Percentiles rank a stretch among this genome's conserved stretches.
These are phyloP conservation scores for Hesperophylax magnus DNA, from an alignment of 1,140 invertebrate species.

Conservation along the genomic window DNA sequence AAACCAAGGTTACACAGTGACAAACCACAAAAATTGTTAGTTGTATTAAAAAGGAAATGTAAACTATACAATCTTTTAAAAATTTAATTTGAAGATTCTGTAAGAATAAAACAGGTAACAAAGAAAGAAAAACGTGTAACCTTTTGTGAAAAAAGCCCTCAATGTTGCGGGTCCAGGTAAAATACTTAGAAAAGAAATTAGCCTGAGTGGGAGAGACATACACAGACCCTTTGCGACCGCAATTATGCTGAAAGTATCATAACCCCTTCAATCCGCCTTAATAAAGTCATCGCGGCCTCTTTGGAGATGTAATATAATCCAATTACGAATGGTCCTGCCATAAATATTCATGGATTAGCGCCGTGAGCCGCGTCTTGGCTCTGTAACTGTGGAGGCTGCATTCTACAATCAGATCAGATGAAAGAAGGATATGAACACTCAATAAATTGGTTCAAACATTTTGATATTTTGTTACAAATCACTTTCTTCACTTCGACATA, in stretches of 20 bases:
- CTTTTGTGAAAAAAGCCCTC: no score
- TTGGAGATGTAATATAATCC: conserved; percentile 32
- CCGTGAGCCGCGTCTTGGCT: background rate
- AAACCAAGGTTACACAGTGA: no score
- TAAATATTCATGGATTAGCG: conserved; percentile 16
- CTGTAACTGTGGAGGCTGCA: background rate
- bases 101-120: no score
- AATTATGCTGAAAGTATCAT: conserved; percentile 34
- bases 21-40: no score
- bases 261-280: conserved; percentile 33
- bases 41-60: no score
- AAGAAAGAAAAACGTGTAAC: no score
- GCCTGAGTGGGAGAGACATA: no score
- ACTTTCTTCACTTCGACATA: no score
- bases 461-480: background rate
- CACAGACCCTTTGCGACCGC: background rate
- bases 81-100: no score
- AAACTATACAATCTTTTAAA: no score
- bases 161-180: no score
- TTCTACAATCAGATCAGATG: background rate
- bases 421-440: background rate
- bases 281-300: conserved; percentile 29
- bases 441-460: background rate
- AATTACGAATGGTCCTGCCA: conserved; percentile 15
- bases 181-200: no score